phyloP scores from a whole-genome alignment of 2,797 vertebrate genomes.

The Yasuhikotakia modesta region DNA sequence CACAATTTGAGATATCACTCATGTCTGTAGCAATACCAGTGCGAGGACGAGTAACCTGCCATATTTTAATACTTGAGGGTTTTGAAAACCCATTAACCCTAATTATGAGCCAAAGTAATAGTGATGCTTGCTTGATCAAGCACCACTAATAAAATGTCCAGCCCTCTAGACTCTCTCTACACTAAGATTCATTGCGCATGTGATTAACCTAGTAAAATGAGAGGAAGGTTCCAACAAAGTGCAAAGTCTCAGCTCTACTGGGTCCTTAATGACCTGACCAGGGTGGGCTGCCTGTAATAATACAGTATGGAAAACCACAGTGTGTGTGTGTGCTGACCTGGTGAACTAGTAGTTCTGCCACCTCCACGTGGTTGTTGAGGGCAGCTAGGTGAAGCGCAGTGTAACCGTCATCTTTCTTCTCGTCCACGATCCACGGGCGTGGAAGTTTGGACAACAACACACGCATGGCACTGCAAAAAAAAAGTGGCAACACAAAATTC shows the following conservation, averaged over 20 bases:
- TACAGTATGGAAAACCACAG: not conserved
- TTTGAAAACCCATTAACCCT: not conserved
- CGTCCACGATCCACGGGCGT: constrained; percentile 97
- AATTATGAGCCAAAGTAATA: not conserved
- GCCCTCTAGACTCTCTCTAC: not conserved
- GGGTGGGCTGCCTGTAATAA: not conserved
- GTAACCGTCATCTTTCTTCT: constrained; percentile 98
- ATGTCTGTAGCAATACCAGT: not conserved
- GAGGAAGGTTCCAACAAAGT: not conserved
- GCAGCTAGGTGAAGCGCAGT: constrained; percentile 96
- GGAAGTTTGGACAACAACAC: constrained; percentile 96
- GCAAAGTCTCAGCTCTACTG: constrained; percentile 6
- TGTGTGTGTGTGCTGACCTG: constrained; percentile 79
- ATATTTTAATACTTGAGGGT: not conserved
- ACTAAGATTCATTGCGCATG: not conserved
- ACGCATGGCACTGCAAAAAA: constrained; percentile 87
- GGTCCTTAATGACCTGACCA: constrained; percentile 28
- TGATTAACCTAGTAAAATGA: constrained; percentile 20
- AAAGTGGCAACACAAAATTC: not conserved
- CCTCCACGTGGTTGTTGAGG: constrained; percentile 98
- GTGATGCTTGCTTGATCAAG: not conserved
- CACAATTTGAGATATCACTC: not conserved
- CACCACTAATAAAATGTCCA: constrained; percentile 2
- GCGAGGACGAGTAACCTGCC: not conserved
- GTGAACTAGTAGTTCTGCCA: constrained; percentile 96